phyloP scores from a whole-genome alignment of 2,113 vertebrate species.

The Rallus limicola region DNA sequence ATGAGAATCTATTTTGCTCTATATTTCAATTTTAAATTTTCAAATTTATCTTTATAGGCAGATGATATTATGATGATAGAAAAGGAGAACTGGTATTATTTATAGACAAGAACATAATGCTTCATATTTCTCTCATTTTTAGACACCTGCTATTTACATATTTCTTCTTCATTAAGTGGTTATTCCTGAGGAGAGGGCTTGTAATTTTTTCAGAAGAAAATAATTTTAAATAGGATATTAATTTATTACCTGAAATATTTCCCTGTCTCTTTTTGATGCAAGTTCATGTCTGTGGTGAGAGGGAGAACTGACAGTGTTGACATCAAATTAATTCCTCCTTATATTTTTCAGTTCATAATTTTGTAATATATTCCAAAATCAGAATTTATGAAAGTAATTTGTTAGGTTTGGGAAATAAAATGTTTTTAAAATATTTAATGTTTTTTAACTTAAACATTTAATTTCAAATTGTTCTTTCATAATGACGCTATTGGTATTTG shows the following conservation, averaged over 20 bases:
- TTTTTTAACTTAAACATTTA: neutral
- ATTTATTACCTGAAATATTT: neutral
- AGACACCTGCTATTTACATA: neutral
- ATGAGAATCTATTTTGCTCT: neutral
- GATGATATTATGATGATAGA: neutral
- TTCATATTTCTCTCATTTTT: neutral
- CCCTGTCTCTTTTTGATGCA: neutral
- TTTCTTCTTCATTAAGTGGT: neutral
- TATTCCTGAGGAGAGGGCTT: neutral
- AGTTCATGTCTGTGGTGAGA: neutral
- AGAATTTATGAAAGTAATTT: neutral
- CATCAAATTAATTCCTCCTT: neutral
- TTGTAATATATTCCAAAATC: neutral
- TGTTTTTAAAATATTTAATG: fast-evolving
- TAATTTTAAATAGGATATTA: neutral
- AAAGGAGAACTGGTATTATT: neutral
- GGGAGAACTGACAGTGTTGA: neutral
- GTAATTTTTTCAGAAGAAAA: neutral
- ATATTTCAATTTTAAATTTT: neutral
- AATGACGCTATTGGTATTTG: neutral
- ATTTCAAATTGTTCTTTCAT: neutral
- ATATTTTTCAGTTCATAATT: neutral
- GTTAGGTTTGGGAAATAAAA: neutral
- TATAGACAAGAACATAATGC: neutral
- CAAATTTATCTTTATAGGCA: neutral